Evolutionary conservation across 2,113 vertebrate genomes (phyloP), one percentile per base, ranked within the genome.

Genomic region (Melierax canorus): DNA sequence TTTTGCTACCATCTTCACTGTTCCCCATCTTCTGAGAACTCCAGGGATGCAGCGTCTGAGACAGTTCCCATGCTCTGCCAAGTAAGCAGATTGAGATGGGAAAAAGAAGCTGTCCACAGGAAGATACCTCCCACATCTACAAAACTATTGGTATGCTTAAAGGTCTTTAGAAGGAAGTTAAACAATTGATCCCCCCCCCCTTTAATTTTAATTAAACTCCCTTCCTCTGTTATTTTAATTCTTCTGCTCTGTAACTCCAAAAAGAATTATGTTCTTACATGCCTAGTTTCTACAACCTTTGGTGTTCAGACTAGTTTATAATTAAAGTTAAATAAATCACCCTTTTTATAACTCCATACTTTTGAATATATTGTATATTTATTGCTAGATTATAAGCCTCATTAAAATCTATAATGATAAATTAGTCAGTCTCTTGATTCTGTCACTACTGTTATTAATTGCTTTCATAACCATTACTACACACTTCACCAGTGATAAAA

Each of bases 401-500:
- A 97, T 98, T 97, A 97, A 98, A 97, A 97, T 86, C 91, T 94
- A 81, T 96, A 92, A 97, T 93, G 88, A 96, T 94, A 97, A 97
- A 97, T 97, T 97, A 97, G 82, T 60, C 95, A 96, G 88, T 94
- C 69, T 90, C 95, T 96, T 97, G 97, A 94, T 92, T 82, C 91
- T 97, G 87, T 95, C 92, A 92, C 55, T 83, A 15, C 50, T 88
- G 43, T 97, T 98, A 97, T 96, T 98, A 97, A 98, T 96, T 97
- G 69, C 85, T 97, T 97, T 96, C 67, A 95, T 55, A 97, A 93
- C 77, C 66, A 95, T 94, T 97, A 96, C 92, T 90, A 96, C 14
- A 94, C 55, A 98, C 22, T 95, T 89, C 32, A 29, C 36, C 12
- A 2, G 66, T 92, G 83, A 97, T 97, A 97, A 96, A 97, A 96